These are phyloP conservation scores for Spodoptera picta DNA, from an alignment of 2,888 invertebrate genomes.

Conservation along the genomic window DNA sequence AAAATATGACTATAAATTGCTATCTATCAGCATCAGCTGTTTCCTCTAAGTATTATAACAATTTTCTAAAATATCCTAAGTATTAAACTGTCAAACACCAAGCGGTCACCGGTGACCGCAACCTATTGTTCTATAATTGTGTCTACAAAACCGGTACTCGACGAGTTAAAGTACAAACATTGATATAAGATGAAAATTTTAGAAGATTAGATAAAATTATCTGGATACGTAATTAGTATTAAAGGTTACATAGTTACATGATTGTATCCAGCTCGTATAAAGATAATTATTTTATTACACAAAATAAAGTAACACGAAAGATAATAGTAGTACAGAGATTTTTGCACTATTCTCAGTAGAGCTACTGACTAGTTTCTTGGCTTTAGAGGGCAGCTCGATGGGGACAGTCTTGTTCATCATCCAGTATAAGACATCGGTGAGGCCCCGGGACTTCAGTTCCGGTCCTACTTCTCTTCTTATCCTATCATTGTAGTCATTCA, in stretches of 20 bases:
- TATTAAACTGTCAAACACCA: too few relatives aligned
- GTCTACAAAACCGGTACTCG: too few relatives aligned
- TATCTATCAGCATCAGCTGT: constrained; percentile 44
- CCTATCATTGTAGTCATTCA: constrained; percentile 93
- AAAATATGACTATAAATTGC: constrained; percentile 44
- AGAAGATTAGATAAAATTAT: constrained; percentile 11
- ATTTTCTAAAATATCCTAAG: constrained; percentile 19
- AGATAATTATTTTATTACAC: constrained; percentile 31
- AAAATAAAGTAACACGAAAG: constrained; percentile 9
- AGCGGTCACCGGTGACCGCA: too few relatives aligned
- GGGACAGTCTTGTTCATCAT: constrained; percentile 94
- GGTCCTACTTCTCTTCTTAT: constrained; percentile 92
- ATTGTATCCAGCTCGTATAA: constrained; percentile 1
- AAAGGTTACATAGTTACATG: not conserved
- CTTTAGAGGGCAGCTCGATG: constrained; percentile 81
- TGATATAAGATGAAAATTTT: constrained; percentile 3
- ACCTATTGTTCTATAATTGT: too few relatives aligned
- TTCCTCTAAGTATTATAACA: constrained; percentile 17
- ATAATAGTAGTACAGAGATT: constrained; percentile 12
- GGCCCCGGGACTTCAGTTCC: constrained; percentile 91
- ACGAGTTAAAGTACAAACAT: constrained; percentile 18
- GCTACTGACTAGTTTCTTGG: constrained; percentile 54
- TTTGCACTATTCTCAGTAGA: constrained; percentile 35
- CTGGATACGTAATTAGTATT: not conserved
- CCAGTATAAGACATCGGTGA: constrained; percentile 93